Evolutionary conservation across 2,113 vertebrate genomes (phyloP), one percentile per base, ranked within the genome.

Genomic region (Lampris megalopsis): DNA sequence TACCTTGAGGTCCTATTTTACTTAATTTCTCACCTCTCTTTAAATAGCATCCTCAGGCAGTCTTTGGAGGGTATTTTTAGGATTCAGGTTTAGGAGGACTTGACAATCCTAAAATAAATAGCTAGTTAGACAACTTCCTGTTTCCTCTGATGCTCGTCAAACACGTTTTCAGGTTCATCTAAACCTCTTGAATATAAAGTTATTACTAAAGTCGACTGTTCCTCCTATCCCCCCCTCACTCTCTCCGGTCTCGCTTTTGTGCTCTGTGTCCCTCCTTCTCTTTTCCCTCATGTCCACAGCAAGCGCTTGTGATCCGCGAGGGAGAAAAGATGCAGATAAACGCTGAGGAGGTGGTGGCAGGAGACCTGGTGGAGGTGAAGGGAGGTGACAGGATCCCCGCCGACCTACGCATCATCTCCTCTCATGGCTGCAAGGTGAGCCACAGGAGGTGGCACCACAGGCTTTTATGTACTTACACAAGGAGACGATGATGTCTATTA

Each of bases 251-350:
- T 63, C 40, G 54, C 11, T 42, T 38, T 53, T 40, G 37, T 42
- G 45, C 24, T 8, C 61, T 24, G 57, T 45, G 35, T 62, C 63
- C 52, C 54, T 13, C 58, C 1, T 9, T 9, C n/a, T 53, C 45
- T 41, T 49, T 6, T 10, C 38, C 4, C 4, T 0, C 73, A 13
- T 50, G 2, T 64, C 65, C 38, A 4, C 84, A 97, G 97, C 97
- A 98, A 98, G 97, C 97, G 48, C 83, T 97, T 80, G 95, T 98
- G 82, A 97, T 98, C 89, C 94, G 97, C 24, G 97, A 98, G 87
- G 97, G 97, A 0, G 97, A 97, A 86, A 97, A 97, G 91, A 96
- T 96, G 92, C 96, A 97, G 92, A 95, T 98, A 57, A 96, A 98
- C 0, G 96, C 96, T 0, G 97, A 97, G 87, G 95, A 96, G 83